Base-by-base conservation (phyloP, 2,888 invertebrate species). In the Eupithecia dodoneata region DNA sequence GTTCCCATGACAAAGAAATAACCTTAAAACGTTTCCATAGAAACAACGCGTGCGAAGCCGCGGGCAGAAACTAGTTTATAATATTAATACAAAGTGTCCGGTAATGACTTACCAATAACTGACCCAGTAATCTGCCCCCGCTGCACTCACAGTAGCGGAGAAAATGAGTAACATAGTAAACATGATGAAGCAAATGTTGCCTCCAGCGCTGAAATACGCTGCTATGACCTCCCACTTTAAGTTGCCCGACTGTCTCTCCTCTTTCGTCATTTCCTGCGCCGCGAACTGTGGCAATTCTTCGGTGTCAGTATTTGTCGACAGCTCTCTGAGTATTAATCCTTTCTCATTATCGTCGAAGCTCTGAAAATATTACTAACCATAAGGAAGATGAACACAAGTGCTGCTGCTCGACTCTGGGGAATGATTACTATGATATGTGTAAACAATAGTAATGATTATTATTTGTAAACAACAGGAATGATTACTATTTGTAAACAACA, bases 41-140 rank as follows among this genome's bases (percentile, higher is more conserved):
- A 30, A 30, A 30, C 30, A 30, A 30, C 30, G 30, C 30, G 30
- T 30, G 1, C 0, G 30, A 30, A 30, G 30, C 30, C 30, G 30
- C 30, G 1, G 1, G 30, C 30, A 30, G 30, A 30, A 30, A 30
- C 30, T 30, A 30, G 30, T 30, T 30, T 30, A 30, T 30, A 30
- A 30, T 30, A 30, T 30, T 30, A 30, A 30, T 30, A 30, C 30
- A 30, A 30, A 30, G 30, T 30, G 30, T 30, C 30, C 30, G 30
- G 30, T 30, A 30, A 15, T 66, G 41, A 76, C 93, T 93, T 87
- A 96, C 97, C 97, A 97, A 86, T 95, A 96, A 80, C 96, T 96
- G 74, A 97, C 94, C 95, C 96, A 97, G 85, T 96, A 97, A 87
- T 98, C 98, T 0, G 96, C 96, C 0, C 95, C 90, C 78, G 96